Conservation (phyloP, 2,113 vertebrate species). For the Sigmodon hispidus region DNA sequence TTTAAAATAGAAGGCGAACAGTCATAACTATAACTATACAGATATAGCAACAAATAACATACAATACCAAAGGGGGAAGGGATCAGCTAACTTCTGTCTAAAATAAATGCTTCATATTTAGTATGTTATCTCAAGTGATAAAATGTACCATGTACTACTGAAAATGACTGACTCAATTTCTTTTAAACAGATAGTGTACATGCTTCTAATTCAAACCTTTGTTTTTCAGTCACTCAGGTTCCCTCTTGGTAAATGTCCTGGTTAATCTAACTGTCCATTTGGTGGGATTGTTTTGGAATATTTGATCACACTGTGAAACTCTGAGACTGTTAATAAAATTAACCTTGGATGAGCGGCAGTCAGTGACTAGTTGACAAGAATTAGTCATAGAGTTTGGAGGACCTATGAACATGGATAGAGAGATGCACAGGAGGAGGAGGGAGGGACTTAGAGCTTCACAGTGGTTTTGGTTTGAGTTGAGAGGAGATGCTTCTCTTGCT, state of each 20-base stretch:
- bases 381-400: too few relatives aligned
- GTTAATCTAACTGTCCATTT: not conserved
- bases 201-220: constrained; percentile 46
- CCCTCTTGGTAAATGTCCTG: not conserved
- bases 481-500: not conserved
- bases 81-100: not conserved
- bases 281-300: not conserved
- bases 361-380: too few relatives aligned
- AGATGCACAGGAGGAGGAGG: not conserved
- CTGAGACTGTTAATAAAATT: too few relatives aligned
- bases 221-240: not conserved
- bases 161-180: constrained; percentile 6
- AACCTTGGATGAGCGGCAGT: too few relatives aligned
- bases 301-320: not conserved
- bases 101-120: not conserved
- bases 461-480: not conserved
- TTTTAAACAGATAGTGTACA: constrained; percentile 17
- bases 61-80: not conserved
- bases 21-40: constrained; percentile 51
- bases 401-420: not conserved
- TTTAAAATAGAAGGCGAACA: not conserved
- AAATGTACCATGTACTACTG: not conserved
- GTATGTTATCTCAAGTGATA: constrained; percentile 21
- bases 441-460: not conserved
- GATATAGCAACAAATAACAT: not conserved